Evolutionary conservation across 2,113 vertebrate species (phyloP), one percentile per base, ranked within the genome.

Genomic region (Dicrurus megarhynchus): DNA sequence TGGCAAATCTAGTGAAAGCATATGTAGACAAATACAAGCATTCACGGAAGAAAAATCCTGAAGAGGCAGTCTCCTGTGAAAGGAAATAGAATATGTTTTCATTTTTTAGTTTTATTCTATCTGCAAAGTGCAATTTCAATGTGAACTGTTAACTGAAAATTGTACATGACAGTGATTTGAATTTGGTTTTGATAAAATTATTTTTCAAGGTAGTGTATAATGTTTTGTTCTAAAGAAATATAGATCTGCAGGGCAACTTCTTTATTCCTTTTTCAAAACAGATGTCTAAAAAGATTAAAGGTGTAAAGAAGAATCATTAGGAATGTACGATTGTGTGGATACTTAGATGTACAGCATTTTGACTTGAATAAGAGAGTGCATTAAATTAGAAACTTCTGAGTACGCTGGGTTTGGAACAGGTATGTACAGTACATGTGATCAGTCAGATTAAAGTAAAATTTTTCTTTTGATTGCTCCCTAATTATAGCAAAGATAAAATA

Each of bases 21-120:
- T 99, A 99, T 37, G 99, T 99, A 84, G 99, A 99, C 98, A 99
- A 99, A 96, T 99, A 99, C 97, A 99, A 99, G 94, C 98, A 99
- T 79, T 98, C 98, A 47, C 98, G 99, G 97, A 99, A 98, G 98
- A 99, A 98, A 96, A 99, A 97, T 50, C 64, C 96, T 15, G 98
- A 98, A 52, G 98, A 98, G 63, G 93, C 93, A 3, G 46, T 96
- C 47, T 95, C 97, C 77, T 89, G 93, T 39, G 98, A 98, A 42
- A 98, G 96, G 91, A 98, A 97, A 68, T 91, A 90, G 87, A 97
- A 92, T 7, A 6, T n/a, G 22, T 37, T 88, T 90, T 89, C 86
- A 44, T 90, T 74, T 90, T 59, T 61, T 77, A 59, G 78, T 92
- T 89, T 75, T 74, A 50, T 47, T 93, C 91, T 96, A 71, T 95